Percentiles rank a stretch among this genome's conserved stretches.
These are phyloP conservation scores for Agonopterix alstromeriana DNA, from an alignment of 2,888 invertebrate species.

Conservation along the genomic window DNA sequence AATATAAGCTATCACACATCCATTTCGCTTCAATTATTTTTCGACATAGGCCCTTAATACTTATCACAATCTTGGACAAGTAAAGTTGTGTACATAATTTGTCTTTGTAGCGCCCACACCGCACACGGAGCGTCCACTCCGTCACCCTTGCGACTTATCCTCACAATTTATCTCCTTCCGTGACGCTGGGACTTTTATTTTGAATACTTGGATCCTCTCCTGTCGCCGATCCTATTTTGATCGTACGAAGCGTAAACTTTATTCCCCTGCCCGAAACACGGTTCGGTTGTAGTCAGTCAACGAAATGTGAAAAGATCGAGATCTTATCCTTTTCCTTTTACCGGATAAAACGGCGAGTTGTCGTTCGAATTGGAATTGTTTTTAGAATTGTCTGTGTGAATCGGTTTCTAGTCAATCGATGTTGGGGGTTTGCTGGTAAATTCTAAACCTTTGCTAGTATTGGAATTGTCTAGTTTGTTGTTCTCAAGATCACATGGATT, in stretches of 20 bases:
- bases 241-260: conserved; percentile 21
- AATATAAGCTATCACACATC: no score
- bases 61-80: no score
- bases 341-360: conserved; percentile 10
- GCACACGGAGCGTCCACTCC: conserved; percentile 1
- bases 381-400: conserved; percentile 17
- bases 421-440: no score
- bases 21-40: no score
- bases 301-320: conserved; percentile 26
- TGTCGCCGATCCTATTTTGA: conserved; percentile 26
- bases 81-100: background rate
- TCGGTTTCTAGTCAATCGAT: no score
- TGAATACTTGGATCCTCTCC: conserved; percentile 19
- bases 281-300: conserved; percentile 25
- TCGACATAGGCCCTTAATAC: no score
- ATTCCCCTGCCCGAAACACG: conserved; percentile 14
- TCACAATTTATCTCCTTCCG: conserved; percentile 34
- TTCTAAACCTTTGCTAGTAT: background rate
- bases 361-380: conserved; percentile 15
- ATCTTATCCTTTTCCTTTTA: conserved; percentile 16
- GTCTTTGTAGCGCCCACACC: background rate
- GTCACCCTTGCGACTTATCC: conserved; percentile 28
- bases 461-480: background rate
- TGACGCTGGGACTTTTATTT: conserved; percentile 30
- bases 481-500: no score